Base-by-base conservation (phyloP, 2,113 vertebrate species). In the Leptobrachium ailaonicum region DNA sequence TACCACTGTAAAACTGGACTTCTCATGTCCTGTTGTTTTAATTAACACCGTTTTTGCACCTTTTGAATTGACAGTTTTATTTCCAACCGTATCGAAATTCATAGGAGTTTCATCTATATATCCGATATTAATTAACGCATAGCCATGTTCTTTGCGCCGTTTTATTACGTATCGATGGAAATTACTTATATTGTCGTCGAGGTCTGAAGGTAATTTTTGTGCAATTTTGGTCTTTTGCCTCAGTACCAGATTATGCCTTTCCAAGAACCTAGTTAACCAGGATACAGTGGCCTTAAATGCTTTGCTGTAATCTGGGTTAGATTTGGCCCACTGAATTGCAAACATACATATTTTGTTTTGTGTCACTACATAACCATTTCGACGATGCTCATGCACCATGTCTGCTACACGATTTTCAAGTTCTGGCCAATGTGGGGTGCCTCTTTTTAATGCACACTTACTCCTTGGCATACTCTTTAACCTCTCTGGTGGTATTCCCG, bases 151-250 rank as follows among this genome's bases (percentile, higher is more conserved):
- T 3, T 4, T 67, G 66, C 66, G 40, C 66, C 41, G 66, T 41
- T 67, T 6, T 67, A 67, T 67, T 67, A 67, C 66, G 1, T 32
- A 32, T 32, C 20, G 20, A 32, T 32, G 20, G 20, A 32, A 32
- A 32, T 32, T 32, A 32, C 5, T 67, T 3, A 3, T 40, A 12
- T 3, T 67, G 66, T 6, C 3, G 41, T 67, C 66, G 6, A 67
- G 66, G 41, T 67, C 66, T 67, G 66, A 7, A 67, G 66, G 66
- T 67, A 67, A 4, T 67, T 67, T 67, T 67, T 67, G 66, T 8
- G 32, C 66, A 67, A 67, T 67, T 67, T 67, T 67, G 6, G 66
- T 67, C 66, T 67, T 67, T 67, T 67, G 66, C 66, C 66, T 67
- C 40, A 67, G 66, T 67, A 63, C 60, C 60, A 63, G 6, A 63